A percentile compares a stretch with the other conserved stretches of the same genome.
phyloP scores from a whole-genome alignment of 2,113 vertebrate species.

The Ploceus nigricollis region DNA sequence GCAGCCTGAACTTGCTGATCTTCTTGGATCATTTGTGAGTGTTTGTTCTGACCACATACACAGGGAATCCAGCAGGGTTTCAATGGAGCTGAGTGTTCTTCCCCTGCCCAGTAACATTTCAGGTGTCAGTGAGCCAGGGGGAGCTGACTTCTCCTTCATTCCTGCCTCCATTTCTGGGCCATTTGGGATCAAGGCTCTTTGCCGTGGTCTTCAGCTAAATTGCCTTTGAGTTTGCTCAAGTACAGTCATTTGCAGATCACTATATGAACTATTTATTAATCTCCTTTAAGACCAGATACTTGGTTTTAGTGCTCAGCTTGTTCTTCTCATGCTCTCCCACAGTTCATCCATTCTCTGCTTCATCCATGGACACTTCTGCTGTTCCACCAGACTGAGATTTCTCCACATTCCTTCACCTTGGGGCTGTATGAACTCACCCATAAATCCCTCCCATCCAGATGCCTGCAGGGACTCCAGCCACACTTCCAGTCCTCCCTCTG shows the following conservation, averaged over 20 bases:
- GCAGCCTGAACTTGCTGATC: not conserved
- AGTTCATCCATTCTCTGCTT: not conserved
- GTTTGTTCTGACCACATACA: not conserved
- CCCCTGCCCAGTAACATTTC: not conserved
- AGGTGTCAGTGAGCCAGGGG: not conserved
- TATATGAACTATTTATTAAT: not conserved
- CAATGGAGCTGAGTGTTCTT: not conserved
- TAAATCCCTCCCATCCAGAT: not conserved
- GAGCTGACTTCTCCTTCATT: not conserved
- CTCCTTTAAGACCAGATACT: not conserved
- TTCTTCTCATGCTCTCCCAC: not conserved
- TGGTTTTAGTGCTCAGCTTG: not conserved
- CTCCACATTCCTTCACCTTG: fast-evolving
- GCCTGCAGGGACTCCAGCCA: not conserved
- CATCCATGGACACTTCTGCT: not conserved
- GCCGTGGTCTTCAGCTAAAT: fast-evolving
- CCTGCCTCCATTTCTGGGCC: not conserved
- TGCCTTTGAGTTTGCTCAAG: not conserved
- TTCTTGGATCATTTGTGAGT: not conserved
- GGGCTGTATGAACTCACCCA: fast-evolving
- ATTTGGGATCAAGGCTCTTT: not conserved
- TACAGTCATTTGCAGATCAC: not conserved
- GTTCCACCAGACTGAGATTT: not conserved
- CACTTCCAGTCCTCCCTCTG: not conserved
- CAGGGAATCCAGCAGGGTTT: not conserved